Evolutionary conservation across 2,888 invertebrate genomes (phyloP), one percentile per base, ranked within the genome.

Genomic region (Philhelius pedissequus): DNA sequence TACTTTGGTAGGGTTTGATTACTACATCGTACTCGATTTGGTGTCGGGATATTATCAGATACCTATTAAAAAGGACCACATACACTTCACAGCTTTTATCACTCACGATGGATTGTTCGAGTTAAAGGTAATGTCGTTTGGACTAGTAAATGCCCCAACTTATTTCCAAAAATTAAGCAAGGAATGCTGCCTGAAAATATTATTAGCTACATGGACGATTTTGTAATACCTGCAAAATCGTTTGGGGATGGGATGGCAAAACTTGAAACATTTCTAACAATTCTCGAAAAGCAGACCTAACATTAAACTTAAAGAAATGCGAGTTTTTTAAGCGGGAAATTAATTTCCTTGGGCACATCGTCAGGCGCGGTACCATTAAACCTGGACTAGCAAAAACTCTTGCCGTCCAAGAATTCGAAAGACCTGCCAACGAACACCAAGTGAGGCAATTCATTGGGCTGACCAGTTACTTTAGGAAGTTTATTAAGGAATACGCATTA

Each of bases 71-170:
- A 62, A 3, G 30, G 62, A 73, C 20, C 43, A 73, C 43, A 64
- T 18, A 4, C 62, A 38, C 18, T 40, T 3, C 4, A 62, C 62
- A 1, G 40, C 45, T 13, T 62, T 62, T 7, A 43, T 62, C 2
- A 62, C 43, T 25, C 62, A 22, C 5, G 62, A 45, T 15, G 62
- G 45, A 1, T 8, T 62, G n/a, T n/a, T n/a, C n/a, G n/a, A n/a
- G n/a, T n/a, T n/a, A n/a, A n/a, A n/a, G n/a, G n/a, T n/a, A n/a
- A 45, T 64, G 45, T 30, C 45, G 8, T 64, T 64, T 13, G 64
- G 45, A 18, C 45, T 64, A 2, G 64, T 45, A 8, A 64, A 64
- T 4, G 64, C 45, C 5, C 45, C 30, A 27, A 22, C 45, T 9
- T 45, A 22, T 4, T 32, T 32, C 4, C 7, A 54, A 25, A 54